Evolutionary conservation across 1,140 invertebrate species (phyloP).

Genomic region (Leptopilina boulardi): DNA sequence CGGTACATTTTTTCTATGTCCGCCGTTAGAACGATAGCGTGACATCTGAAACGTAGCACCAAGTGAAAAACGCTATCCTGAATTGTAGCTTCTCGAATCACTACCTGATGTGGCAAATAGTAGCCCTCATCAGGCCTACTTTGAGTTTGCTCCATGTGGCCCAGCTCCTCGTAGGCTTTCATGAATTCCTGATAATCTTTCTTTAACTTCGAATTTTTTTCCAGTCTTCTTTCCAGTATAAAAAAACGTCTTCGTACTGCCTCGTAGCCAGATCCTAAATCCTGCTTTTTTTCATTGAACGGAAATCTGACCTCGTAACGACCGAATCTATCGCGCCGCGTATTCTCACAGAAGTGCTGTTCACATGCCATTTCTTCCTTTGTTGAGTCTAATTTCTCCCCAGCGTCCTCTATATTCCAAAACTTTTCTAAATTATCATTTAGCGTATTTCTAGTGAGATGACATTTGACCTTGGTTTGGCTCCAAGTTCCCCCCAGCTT

Average conservation of each 20-base stretch:
- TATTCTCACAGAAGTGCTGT: background rate
- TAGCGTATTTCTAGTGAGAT: slow-evolving; percentile 34
- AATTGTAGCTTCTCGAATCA: background rate
- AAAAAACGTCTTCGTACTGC: slow-evolving; percentile 46
- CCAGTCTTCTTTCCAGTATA: slow-evolving; percentile 45
- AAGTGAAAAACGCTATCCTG: background rate
- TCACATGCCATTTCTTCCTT: background rate
- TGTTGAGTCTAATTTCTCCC: background rate
- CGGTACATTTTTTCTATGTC: background rate
- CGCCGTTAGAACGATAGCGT: background rate
- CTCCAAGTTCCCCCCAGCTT: slow-evolving; percentile 14
- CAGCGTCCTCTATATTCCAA: background rate
- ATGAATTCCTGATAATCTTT: slow-evolving; percentile 61
- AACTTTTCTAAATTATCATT: background rate
- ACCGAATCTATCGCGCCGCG: background rate
- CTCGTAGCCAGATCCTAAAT: slow-evolving; percentile 35
- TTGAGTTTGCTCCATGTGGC: background rate
- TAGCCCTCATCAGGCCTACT: background rate
- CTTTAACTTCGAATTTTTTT: slow-evolving; percentile 48
- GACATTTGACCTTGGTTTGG: slow-evolving; percentile 16
- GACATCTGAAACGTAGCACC: background rate
- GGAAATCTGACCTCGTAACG: slow-evolving; percentile 30
- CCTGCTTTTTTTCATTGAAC: slow-evolving; percentile 18
- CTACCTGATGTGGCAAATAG: background rate
- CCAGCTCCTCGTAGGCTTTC: slow-evolving; percentile 58